Evolutionary conservation across 2,797 vertebrate species (phyloP).

Genomic region (Bovichtus diacanthus): DNA sequence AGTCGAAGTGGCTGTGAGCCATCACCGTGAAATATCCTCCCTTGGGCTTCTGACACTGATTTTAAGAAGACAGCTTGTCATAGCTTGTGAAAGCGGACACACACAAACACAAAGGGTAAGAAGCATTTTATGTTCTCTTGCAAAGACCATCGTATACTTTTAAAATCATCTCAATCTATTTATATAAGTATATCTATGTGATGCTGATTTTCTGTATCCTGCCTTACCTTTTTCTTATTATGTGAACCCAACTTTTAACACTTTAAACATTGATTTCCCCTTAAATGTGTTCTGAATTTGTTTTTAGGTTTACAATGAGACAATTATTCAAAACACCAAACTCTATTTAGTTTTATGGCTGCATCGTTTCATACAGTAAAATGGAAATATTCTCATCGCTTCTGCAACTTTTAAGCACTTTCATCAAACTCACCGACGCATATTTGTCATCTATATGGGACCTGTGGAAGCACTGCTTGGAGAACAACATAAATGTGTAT

Average conservation of each 20-base stretch:
- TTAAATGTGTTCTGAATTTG: background rate
- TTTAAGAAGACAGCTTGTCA: slow-evolving; percentile 1
- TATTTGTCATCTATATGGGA: background rate
- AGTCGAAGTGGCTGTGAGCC: slow-evolving; percentile 24
- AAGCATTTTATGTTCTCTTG: background rate
- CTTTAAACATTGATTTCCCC: background rate
- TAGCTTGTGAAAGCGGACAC: background rate
- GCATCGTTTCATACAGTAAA: background rate
- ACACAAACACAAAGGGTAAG: slow-evolving; percentile 1
- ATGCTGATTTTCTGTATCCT: background rate
- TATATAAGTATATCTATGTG: too few species aligned
- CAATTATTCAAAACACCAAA: background rate
- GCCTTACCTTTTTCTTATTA: background rate
- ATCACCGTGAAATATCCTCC: slow-evolving; percentile 41
- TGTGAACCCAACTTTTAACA: background rate
- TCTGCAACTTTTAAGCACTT: background rate
- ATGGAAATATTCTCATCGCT: background rate
- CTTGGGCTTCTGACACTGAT: slow-evolving; percentile 15
- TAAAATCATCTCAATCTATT: background rate
- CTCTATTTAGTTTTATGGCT: background rate
- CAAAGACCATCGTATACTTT: background rate
- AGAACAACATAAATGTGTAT: background rate
- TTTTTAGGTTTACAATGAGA: background rate
- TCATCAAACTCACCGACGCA: background rate
- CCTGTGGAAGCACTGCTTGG: background rate